Evolutionary conservation across 2,113 vertebrate genomes (phyloP).

Genomic region (Capricornis sumatraensis): DNA sequence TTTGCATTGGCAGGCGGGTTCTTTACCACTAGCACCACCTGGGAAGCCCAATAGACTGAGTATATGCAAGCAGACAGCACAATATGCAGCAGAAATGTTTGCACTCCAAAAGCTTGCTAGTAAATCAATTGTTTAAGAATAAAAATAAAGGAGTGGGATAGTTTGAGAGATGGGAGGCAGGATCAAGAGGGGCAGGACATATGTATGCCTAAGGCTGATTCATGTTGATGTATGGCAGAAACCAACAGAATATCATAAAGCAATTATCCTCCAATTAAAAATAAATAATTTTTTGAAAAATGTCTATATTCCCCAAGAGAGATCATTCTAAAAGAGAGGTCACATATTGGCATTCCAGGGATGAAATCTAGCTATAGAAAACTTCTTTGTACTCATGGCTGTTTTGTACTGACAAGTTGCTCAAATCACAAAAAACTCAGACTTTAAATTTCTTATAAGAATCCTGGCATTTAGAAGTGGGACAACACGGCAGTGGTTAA

Average conservation of each 20-base stretch:
- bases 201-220: not conserved
- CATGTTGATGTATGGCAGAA: not conserved
- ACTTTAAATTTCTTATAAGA: not conserved
- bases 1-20: not conserved
- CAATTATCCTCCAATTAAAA: not conserved
- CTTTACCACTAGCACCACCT: not conserved
- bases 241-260: not conserved
- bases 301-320: not conserved
- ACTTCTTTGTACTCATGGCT: not conserved
- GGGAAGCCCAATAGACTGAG: not conserved
- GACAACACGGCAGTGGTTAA: accelerated
- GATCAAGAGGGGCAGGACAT: not conserved
- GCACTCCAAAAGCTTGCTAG: not conserved
- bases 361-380: not conserved
- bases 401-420: not conserved
- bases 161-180: not conserved
- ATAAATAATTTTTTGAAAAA: not conserved
- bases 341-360: not conserved
- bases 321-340: not conserved
- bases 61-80: not conserved
- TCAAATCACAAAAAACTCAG: not conserved
- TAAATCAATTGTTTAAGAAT: not conserved
- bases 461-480: not conserved
- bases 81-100: not conserved
- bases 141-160: not conserved